phyloP scores from a whole-genome alignment of 2,888 invertebrate species.

The Phyllotreta cruciferae region DNA sequence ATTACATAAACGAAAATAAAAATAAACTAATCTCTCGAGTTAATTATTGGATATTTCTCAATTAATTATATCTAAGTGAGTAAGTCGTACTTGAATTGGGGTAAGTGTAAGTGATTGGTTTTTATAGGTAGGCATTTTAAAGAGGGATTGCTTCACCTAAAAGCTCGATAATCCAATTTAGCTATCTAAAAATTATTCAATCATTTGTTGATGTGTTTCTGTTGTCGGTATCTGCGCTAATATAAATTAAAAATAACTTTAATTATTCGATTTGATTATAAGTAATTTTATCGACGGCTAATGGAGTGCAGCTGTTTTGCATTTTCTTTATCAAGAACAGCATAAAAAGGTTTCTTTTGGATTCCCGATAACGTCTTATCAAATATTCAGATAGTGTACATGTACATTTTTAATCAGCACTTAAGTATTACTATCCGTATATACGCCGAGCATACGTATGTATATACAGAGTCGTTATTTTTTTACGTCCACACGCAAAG shows the following conservation, averaged over 20 bases:
- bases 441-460: no score
- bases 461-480: neutral
- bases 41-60: no score
- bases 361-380: slow-evolving; percentile 41
- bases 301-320: slow-evolving; percentile 46
- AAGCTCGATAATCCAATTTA: slow-evolving; percentile 6
- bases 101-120: slow-evolving; percentile 8
- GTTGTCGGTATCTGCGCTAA: slow-evolving; percentile 16
- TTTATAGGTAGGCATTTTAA: slow-evolving; percentile 1
- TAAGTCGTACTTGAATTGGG: neutral
- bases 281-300: slow-evolving; percentile 39
- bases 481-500: slow-evolving; percentile 2
- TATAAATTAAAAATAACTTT: slow-evolving; percentile 30
- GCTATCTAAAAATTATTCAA: slow-evolving; percentile 26
- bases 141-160: neutral
- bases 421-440: slow-evolving; percentile 34
- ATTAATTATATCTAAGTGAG: neutral
- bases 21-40: no score
- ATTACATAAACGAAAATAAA: no score
- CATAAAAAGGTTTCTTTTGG: slow-evolving; percentile 42
- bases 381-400: slow-evolving; percentile 44
- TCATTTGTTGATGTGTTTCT: slow-evolving; percentile 24
- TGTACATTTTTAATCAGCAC: slow-evolving; percentile 47
- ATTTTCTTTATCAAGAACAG: slow-evolving; percentile 41
- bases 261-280: slow-evolving; percentile 40